Percentiles rank a stretch among this genome's conserved stretches.
Conservation (phyloP, 2,797 vertebrate species). For the Siniperca undulata region DNA sequence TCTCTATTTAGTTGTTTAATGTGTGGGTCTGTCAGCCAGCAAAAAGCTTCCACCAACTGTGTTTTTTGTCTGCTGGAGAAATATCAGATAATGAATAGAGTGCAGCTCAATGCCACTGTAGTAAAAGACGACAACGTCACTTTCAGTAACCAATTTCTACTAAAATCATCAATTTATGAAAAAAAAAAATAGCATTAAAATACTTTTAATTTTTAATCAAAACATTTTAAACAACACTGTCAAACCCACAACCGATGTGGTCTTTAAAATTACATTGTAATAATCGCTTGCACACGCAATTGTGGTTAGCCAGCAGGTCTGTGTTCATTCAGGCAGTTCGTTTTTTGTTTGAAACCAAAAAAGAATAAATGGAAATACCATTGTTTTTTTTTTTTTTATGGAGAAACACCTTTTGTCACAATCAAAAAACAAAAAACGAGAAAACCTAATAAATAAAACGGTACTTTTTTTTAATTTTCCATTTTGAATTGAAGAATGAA, state of each 20-base stretch:
- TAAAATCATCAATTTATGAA: not conserved
- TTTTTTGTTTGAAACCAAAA: too few relatives aligned
- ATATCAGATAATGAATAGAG: not conserved
- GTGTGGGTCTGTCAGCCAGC: not conserved
- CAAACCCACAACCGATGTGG: not conserved
- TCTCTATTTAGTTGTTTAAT: not conserved
- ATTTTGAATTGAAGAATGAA: too few relatives aligned
- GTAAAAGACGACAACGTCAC: not conserved
- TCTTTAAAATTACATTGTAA: not conserved
- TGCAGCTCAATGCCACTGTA: too few relatives aligned
- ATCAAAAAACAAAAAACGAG: too few relatives aligned
- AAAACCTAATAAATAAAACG: too few relatives aligned
- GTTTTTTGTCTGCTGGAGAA: not conserved
- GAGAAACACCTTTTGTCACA: too few relatives aligned
- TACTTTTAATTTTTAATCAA: too few relatives aligned
- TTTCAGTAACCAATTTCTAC: not conserved
- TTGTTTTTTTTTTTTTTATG: too few relatives aligned
- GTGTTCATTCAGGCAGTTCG: too few relatives aligned
- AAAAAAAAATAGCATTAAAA: not conserved
- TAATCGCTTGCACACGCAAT: not conserved
- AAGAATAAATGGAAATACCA: too few relatives aligned
- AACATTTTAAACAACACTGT: not conserved
- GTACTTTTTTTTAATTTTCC: too few relatives aligned
- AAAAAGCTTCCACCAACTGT: not conserved
- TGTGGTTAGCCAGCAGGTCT: not conserved